phyloP scores from a whole-genome alignment of 2,888 invertebrate species.

The Drosophila meridiana region DNA sequence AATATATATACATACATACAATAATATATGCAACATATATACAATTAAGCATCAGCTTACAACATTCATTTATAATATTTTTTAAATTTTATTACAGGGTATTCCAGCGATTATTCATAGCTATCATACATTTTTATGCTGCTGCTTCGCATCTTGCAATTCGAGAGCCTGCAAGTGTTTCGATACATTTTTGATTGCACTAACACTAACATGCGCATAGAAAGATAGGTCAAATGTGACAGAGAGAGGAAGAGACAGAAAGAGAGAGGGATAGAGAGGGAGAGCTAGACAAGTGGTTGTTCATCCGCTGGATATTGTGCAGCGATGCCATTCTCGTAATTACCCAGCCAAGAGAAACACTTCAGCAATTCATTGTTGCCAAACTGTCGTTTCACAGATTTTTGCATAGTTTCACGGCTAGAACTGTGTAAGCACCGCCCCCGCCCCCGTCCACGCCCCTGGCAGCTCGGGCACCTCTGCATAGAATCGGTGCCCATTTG shows the following conservation, averaged over 20 bases:
- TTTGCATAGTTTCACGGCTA: conserved; percentile 56
- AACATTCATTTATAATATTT: too few relatives aligned
- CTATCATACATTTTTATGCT: not conserved
- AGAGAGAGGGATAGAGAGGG: not conserved
- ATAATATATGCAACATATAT: not conserved
- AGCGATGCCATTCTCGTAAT: conserved; percentile 57
- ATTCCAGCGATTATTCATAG: not conserved
- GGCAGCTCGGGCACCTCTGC: not conserved
- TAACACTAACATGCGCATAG: conserved; percentile 1
- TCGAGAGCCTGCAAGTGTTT: not conserved
- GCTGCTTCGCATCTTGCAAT: not conserved
- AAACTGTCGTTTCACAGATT: conserved; percentile 62
- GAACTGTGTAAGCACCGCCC: conserved; percentile 6
- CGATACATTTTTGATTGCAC: conserved; percentile 54
- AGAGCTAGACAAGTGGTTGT: conserved; percentile 27
- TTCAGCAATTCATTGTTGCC: conserved; percentile 61
- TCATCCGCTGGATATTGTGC: conserved; percentile 48
- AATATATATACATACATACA: not conserved
- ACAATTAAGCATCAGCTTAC: not conserved
- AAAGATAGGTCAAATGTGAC: conserved; percentile 50
- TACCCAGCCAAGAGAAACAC: conserved; percentile 62
- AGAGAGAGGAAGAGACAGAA: conserved; percentile 3
- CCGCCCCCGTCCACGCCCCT: not conserved
- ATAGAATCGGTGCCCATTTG: conserved; percentile 54
- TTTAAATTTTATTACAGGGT: not conserved